A percentile compares a stretch with the other conserved stretches of the same genome.
Conservation (phyloP, 2,797 vertebrate species). For the Melanotaenia pygmaea region DNA sequence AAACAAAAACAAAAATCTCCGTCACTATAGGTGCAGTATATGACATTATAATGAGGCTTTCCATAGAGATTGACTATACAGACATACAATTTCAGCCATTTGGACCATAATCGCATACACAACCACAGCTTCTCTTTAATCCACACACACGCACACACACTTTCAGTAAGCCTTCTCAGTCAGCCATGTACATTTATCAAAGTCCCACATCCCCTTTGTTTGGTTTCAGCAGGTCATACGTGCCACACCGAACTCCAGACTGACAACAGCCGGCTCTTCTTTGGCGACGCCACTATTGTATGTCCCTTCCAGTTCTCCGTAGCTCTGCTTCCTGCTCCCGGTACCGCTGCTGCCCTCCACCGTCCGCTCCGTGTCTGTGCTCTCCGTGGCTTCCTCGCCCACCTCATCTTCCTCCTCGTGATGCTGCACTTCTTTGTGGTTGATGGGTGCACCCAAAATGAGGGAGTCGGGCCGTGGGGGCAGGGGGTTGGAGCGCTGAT, state of each 20-base stretch:
- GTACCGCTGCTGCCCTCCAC: conserved; percentile 94
- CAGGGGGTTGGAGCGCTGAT: conserved; percentile 67
- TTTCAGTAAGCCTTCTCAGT: conserved; percentile 39
- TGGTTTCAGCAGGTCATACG: conserved; percentile 93
- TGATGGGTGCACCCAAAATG: conserved; percentile 84
- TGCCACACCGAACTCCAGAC: conserved; percentile 94
- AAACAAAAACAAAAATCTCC: conserved; percentile 55
- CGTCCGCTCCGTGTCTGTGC: conserved; percentile 84
- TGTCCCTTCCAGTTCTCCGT: conserved; percentile 79
- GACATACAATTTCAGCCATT: conserved; percentile 57
- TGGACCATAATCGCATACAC: conserved; percentile 48
- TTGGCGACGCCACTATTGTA: conserved; percentile 79
- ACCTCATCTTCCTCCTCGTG: conserved; percentile 82
- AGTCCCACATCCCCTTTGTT: conserved; percentile 48
- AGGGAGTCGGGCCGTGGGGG: conserved; percentile 79
- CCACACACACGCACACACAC: conserved; percentile 22
- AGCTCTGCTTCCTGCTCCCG: conserved; percentile 94
- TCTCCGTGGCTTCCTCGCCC: conserved; percentile 78
- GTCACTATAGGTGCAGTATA: conserved; percentile 67
- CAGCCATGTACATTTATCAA: conserved; percentile 21
- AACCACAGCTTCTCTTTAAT: conserved; percentile 31
- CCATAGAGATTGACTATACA: conserved; percentile 73
- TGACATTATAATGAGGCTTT: conserved; percentile 71
- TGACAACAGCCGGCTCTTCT: conserved; percentile 91
- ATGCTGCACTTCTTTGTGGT: conserved; percentile 87